Base-by-base conservation (phyloP, 30 jellyfish, hydroid and myxozoan genomes). In the Aurelia aurita complex sp. Pacific region DNA sequence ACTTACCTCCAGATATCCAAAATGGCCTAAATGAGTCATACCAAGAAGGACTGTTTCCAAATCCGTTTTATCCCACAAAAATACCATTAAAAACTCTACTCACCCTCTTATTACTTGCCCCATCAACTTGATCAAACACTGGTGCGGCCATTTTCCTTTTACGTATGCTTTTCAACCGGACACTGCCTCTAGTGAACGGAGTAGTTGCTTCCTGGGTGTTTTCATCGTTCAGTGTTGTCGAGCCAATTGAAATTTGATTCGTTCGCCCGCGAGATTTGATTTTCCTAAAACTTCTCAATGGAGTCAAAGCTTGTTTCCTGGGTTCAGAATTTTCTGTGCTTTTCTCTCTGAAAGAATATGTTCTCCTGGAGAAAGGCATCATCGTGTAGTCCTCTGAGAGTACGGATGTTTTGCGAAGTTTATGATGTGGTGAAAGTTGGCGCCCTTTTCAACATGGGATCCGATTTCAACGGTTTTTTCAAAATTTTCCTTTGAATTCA, bases 201-300 rank as follows among this genome's bases (percentile, higher is more conserved):
- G 92, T 12, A 18, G 76, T 54, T 11, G 52, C 92, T 63, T 83
- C 92, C 84, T 72, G 87, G 92, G 86, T 67, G 73, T 64, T 73
- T 4, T 83, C 92, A 32, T 19, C 54, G 73, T 68, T 82, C 9
- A 85, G 91, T 8, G 91, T 82, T 70, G 69, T 86, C 67, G 83
- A 57, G 55, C 94, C 94, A 76, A 86, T 86, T 40, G 52, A 9
- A 73, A 86, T 76, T 64, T 40, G 52, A 40, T 40, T 40, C 52
- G 86, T 76, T 67, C 85, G 88, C 89, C 96, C 96, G 96, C 96
- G 96, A 87, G 96, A 74, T 87, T 87, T 87, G 90, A 87, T 87
- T 87, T 78, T 87, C 76, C 96, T 78, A 6, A 87, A 51, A 60
- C 69, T 60, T 19, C 69, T 60, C 69, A 60, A 60, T 14, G 69